Evolutionary conservation across 1,140 invertebrate genomes (phyloP).

Genomic region (Metaphire vulgaris): DNA sequence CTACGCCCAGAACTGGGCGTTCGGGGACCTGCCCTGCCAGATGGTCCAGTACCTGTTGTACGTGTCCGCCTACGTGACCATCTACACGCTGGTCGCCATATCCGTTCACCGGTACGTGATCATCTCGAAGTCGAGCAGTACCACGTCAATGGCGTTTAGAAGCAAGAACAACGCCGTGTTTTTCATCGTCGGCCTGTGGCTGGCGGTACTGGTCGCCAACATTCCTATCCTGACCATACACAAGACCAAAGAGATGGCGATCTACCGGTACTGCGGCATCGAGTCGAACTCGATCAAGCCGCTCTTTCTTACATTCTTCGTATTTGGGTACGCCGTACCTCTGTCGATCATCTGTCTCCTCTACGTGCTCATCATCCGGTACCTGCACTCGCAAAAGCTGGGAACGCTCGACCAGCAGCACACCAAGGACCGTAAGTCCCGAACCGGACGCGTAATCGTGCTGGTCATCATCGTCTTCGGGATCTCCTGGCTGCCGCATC

Average conservation of each 20-base stretch:
- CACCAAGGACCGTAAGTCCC: not conserved
- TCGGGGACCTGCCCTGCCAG: conserved; percentile 15
- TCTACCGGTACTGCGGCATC: conserved; percentile 1
- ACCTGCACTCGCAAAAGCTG: conserved; percentile 1
- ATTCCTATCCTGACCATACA: not conserved
- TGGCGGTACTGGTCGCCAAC: not conserved
- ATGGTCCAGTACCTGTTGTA: conserved; percentile 28
- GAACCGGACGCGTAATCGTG: not conserved
- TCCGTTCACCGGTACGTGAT: conserved; percentile 82
- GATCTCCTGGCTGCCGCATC: not conserved
- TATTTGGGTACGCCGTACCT: conserved; percentile 3
- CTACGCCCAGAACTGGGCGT: conserved; percentile 8
- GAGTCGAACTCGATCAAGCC: not conserved
- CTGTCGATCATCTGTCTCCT: not conserved
- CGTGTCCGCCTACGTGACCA: conserved; percentile 79
- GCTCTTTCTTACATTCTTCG: conserved; percentile 8
- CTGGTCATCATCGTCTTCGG: not conserved
- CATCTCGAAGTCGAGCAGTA: conserved; percentile 59
- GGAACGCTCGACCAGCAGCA: not conserved
- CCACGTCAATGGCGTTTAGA: not conserved
- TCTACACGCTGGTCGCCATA: conserved; percentile 87
- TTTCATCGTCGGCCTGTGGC: not conserved
- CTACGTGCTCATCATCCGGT: conserved; percentile 6
- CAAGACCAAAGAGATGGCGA: not conserved
- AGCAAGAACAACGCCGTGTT: not conserved